These are phyloP conservation scores for Drosophila tani DNA, from an alignment of 1,140 invertebrate species.

Conservation along the genomic window DNA sequence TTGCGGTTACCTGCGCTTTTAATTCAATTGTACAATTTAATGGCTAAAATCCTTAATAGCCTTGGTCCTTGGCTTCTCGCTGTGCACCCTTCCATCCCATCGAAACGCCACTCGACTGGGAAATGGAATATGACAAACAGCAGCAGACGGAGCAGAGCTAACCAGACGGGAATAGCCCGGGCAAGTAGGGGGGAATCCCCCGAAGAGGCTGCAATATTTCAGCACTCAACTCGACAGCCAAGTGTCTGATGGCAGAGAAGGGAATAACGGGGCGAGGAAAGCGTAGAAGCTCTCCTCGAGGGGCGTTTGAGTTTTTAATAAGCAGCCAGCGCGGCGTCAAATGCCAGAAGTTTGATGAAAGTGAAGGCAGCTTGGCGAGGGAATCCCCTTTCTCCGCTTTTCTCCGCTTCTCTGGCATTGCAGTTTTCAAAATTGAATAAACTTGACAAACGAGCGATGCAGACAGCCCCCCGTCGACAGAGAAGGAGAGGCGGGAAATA, in stretches of 20 bases:
- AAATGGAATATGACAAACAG: slow-evolving; percentile 41
- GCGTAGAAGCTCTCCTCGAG: slow-evolving; percentile 26
- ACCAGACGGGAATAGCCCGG: slow-evolving; percentile 37
- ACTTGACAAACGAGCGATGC: slow-evolving; percentile 58
- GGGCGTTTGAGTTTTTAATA: slow-evolving; percentile 68
- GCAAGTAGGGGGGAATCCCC: slow-evolving; percentile 6
- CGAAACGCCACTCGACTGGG: slow-evolving; percentile 24
- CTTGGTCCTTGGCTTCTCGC: background rate
- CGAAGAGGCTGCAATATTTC: slow-evolving; percentile 57
- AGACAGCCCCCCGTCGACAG: slow-evolving; percentile 10
- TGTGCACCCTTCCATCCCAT: slow-evolving; percentile 11
- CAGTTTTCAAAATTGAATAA: slow-evolving; percentile 62
- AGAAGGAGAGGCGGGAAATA: background rate
- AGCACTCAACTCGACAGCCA: slow-evolving; percentile 52
- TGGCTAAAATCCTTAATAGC: background rate
- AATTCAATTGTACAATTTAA: background rate
- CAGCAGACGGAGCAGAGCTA: slow-evolving; percentile 31
- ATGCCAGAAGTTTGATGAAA: slow-evolving; percentile 70
- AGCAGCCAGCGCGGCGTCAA: slow-evolving; percentile 55
- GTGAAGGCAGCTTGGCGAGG: slow-evolving; percentile 32
- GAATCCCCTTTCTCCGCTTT: background rate
- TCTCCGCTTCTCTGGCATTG: slow-evolving; percentile 8
- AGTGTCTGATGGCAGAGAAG: slow-evolving; percentile 27
- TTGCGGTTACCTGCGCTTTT: too few species aligned
- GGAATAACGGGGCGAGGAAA: background rate